A percentile compares a stretch with the other conserved stretches of the same genome.
phyloP scores from a whole-genome alignment of 2,888 invertebrate species.

The Diplolepis rosae region DNA sequence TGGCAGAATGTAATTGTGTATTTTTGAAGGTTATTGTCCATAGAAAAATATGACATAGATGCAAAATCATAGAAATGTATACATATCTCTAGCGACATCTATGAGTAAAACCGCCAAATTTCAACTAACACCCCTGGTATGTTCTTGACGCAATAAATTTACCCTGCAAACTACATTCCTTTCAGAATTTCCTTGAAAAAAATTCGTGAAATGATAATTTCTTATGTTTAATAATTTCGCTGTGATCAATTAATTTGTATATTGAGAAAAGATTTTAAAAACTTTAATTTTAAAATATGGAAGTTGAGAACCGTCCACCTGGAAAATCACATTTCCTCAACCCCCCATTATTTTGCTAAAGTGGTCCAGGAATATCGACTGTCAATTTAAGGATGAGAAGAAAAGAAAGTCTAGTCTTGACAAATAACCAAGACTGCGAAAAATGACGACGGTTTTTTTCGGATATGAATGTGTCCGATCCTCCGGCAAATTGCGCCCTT shows the following conservation, averaged over 20 bases:
- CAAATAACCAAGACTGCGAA: conserved; percentile 7
- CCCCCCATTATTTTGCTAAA: not conserved
- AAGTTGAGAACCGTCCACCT: not conserved
- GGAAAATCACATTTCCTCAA: not conserved
- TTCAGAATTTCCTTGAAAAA: not conserved
- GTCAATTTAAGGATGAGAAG: conserved; percentile 5
- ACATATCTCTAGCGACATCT: no score
- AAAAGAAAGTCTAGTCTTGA: not conserved
- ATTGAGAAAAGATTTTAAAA: not conserved
- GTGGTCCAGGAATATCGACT: not conserved
- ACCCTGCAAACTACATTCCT: no score
- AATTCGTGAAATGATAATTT: not conserved
- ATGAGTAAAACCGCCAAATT: no score
- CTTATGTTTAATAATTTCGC: no score
- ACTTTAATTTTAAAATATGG: not conserved
- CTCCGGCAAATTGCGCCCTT: conserved; percentile 26
- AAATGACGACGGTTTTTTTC: conserved; percentile 2
- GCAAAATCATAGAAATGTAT: no score
- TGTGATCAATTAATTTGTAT: no score
- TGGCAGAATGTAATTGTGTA: no score
- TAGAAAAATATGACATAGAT: no score
- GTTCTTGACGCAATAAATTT: no score
- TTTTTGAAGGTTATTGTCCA: no score
- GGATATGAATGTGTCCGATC: conserved; percentile 22
- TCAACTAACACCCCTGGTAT: no score